A percentile compares a stretch with the other conserved stretches of the same genome.
Conservation (phyloP, 2,888 invertebrate species). For the Apocheima hispidaria region DNA sequence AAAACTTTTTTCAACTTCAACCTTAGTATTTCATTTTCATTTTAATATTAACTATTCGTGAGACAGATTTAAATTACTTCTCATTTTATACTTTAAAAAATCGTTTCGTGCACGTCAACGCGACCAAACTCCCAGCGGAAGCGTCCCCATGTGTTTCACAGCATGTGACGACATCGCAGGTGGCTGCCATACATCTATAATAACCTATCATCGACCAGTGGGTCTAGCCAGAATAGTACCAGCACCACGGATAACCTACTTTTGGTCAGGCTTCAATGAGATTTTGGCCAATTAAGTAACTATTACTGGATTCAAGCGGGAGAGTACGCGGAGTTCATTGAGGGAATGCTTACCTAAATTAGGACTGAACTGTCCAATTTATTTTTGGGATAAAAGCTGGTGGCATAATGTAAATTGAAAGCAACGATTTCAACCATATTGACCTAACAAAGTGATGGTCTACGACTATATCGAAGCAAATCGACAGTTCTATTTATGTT, state of each 20-base stretch:
- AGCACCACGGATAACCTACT: constrained; percentile 31
- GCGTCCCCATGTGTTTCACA: constrained; percentile 67
- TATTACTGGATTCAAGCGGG: constrained; percentile 17
- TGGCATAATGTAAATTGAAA: too few relatives aligned
- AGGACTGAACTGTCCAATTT: background rate
- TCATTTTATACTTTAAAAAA: constrained; percentile 3
- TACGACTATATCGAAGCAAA: too few relatives aligned
- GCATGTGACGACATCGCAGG: constrained; percentile 73
- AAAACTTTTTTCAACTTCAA: too few relatives aligned
- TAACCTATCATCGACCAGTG: constrained; percentile 66
- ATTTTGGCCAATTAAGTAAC: constrained; percentile 21
- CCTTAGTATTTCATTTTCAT: too few relatives aligned
- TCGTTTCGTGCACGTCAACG: constrained; percentile 56
- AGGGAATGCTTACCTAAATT: background rate
- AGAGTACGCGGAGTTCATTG: constrained; percentile 3
- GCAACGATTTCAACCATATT: too few relatives aligned
- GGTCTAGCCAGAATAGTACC: constrained; percentile 48
- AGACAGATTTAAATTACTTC: too few relatives aligned
- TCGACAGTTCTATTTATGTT: too few relatives aligned
- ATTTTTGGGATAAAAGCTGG: too few relatives aligned
- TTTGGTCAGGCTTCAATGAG: constrained; percentile 27
- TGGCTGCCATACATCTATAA: constrained; percentile 72
- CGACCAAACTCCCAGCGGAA: constrained; percentile 65
- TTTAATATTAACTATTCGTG: too few relatives aligned
- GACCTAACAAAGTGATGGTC: too few relatives aligned